Evolutionary conservation across 2,113 vertebrate species (phyloP), one percentile per base, ranked within the genome.

Genomic region (Speoplatyrhinus poulsoni): DNA sequence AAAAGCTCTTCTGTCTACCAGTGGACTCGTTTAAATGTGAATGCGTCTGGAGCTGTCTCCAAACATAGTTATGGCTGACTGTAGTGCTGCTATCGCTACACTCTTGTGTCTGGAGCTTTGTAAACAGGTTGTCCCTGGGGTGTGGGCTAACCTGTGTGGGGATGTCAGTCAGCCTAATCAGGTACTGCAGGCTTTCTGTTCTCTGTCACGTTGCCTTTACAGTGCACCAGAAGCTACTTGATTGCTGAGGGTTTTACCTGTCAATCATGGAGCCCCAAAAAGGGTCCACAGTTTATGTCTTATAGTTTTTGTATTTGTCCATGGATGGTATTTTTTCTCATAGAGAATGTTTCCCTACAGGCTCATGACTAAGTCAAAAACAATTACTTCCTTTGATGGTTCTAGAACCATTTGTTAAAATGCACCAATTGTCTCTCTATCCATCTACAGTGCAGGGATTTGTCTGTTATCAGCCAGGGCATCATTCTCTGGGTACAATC

Each of bases 81-180:
- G 69, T 58, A 69, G 66, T n/a, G 46, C 60, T 72, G 66, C 66
- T 67, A 7, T 64, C 65, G 53, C 76, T 83, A 72, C 69, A 76
- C 49, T 9, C 0, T 0, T 67, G 71, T 2, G 61, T 62, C 72
- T 47, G 11, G 26, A 72, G 75, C 61, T 79, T 79, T 84, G 76
- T 75, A 73, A 87, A 80, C 78, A 70, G 54, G 50, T 57, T 59
- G n/a, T 79, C 69, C 76, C 81, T 26, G 15, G 61, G 67, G 84
- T 46, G 67, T 48, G 33, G 13, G 75, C 79, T 76, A 80, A 83
- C 61, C 62, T 79, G 76, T 79, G 76, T 53, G 69, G 13, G 0
- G 3, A 16, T 80, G 86, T 81, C 83, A 84, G 60, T 81, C 80
- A 79, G 13, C 72, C 71, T 83, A 77, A 85, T 90, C 71, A 82